These are phyloP conservation scores for Pagrus major DNA, from an alignment of 2,113 vertebrate genomes.

Conservation along the genomic window DNA sequence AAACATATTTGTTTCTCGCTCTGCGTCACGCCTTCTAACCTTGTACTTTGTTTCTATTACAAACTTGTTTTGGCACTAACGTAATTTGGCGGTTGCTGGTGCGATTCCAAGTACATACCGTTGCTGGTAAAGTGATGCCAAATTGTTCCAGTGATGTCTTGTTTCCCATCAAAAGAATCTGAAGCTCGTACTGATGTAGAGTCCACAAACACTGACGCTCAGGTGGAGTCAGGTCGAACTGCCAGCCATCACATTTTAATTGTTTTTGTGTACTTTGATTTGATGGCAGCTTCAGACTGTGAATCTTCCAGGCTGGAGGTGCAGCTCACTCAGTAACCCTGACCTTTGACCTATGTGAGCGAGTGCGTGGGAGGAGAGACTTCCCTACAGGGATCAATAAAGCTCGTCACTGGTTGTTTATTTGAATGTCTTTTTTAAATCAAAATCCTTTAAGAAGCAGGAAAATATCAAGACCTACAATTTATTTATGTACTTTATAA, in stretches of 20 bases:
- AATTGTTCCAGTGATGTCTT: conserved; percentile 3
- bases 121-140: not conserved
- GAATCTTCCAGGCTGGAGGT: not conserved
- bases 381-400: not conserved
- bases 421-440: not conserved
- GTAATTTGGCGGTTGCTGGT: too few species aligned
- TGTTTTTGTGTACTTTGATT: not conserved
- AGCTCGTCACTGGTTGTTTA: not conserved
- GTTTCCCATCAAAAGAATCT: conserved; percentile 14
- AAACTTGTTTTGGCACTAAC: conserved; percentile 53
- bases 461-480: not conserved
- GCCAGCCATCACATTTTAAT: not conserved
- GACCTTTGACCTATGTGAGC: not conserved
- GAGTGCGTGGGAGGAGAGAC: not conserved
- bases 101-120: too few species aligned
- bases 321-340: not conserved
- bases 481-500: not conserved
- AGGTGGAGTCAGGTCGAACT: not conserved
- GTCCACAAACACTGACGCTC: not conserved
- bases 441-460: not conserved
- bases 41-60: conserved; percentile 21
- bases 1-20: not conserved
- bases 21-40: not conserved
- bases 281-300: not conserved
- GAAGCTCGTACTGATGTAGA: not conserved